phyloP scores from a whole-genome alignment of 1,140 invertebrate species.

The Drosophila sturtevanti region DNA sequence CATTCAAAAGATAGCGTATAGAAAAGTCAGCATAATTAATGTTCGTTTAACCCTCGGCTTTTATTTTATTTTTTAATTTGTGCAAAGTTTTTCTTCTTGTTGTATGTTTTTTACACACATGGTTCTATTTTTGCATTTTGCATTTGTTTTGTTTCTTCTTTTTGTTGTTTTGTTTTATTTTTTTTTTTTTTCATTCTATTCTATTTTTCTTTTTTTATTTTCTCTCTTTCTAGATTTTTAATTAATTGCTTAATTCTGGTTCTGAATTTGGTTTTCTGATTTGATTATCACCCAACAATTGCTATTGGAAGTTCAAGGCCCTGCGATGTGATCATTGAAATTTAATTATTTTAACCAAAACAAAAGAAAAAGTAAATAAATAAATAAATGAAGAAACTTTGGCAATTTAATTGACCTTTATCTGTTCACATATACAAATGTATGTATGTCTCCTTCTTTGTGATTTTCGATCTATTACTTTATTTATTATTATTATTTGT shows the following conservation, averaged over 20 bases:
- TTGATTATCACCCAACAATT: constrained; percentile 3
- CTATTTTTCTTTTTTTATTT: not conserved
- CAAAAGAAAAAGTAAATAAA: not conserved
- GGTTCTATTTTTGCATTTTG: constrained; percentile 9
- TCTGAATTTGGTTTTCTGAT: constrained; percentile 11
- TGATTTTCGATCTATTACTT: no score
- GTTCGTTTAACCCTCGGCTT: not conserved
- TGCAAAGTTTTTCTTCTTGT: constrained; percentile 44
- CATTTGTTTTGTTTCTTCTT: constrained; percentile 9
- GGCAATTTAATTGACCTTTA: no score
- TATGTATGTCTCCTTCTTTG: no score
- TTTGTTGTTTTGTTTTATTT: not conserved
- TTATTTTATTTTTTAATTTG: constrained; percentile 48
- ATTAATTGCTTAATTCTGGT: constrained; percentile 13
- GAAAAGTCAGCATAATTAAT: not conserved
- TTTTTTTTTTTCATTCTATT: not conserved
- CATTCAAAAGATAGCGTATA: not conserved
- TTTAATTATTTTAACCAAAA: not conserved
- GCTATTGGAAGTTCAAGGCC: constrained; percentile 3
- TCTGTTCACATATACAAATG: no score
- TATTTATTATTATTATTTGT: no score
- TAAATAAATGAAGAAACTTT: no score
- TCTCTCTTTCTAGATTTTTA: constrained; percentile 1
- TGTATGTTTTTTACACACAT: constrained; percentile 42
- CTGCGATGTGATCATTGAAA: not conserved